Percentiles rank a stretch among this genome's conserved stretches.
phyloP scores from a whole-genome alignment of 2,797 vertebrate species.

The Micromesistius poutassou region DNA sequence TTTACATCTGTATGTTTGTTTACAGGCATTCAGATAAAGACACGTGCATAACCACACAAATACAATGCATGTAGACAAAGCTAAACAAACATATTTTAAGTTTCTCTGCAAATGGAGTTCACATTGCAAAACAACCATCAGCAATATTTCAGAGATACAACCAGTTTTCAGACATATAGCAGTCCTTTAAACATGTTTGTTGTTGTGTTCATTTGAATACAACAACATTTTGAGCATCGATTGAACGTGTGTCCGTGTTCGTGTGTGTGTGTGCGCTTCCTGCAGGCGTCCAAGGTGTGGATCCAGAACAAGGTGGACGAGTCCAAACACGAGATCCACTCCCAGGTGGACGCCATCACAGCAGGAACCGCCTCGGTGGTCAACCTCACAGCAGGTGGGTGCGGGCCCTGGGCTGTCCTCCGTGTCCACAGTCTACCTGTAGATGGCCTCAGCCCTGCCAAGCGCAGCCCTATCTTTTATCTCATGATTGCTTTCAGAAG shows the following conservation, averaged over 20 bases:
- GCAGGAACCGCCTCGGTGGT: conserved; percentile 97
- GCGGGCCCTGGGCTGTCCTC: conserved; percentile 55
- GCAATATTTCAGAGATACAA: too few relatives aligned
- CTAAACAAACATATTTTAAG: background rate
- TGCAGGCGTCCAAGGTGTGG: conserved; percentile 91
- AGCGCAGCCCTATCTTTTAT: too few relatives aligned
- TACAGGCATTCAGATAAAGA: background rate
- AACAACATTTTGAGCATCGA: background rate
- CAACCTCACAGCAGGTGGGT: conserved; percentile 93
- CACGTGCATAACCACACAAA: background rate
- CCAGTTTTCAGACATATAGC: too few relatives aligned
- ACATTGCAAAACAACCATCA: too few relatives aligned
- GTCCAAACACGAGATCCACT: conserved; percentile 99
- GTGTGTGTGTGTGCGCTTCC: background rate
- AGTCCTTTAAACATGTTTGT: too few relatives aligned
- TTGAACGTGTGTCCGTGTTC: background rate
- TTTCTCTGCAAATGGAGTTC: background rate
- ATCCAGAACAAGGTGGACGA: conserved; percentile 94
- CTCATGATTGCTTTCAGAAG: background rate
- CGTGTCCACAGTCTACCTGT: background rate
- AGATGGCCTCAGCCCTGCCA: background rate
- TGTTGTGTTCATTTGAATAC: background rate
- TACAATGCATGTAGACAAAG: background rate
- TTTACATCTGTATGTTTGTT: background rate
- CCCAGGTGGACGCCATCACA: conserved; percentile 97